These are phyloP conservation scores for Peromyscus melanophrys DNA, from an alignment of 2,797 vertebrate genomes.

Conservation along the genomic window DNA sequence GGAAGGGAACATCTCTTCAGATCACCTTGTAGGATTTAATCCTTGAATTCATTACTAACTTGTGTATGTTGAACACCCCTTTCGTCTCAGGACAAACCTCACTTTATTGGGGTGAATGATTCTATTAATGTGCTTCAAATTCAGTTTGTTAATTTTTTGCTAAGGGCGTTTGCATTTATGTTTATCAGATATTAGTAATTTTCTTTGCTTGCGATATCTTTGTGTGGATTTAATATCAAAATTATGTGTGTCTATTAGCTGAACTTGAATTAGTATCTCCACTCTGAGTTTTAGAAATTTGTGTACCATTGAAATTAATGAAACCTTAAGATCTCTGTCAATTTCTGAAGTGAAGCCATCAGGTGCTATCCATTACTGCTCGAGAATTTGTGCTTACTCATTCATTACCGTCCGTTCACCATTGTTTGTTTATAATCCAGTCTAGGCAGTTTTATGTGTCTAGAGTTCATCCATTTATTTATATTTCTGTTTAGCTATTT, in stretches of 20 bases:
- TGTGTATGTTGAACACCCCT: neutral
- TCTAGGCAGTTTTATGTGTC: neutral
- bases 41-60: neutral
- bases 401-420: neutral
- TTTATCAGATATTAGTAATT: neutral
- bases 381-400: neutral
- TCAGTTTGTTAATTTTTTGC: neutral
- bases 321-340: accelerated
- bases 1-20: neutral
- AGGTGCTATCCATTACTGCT: neutral
- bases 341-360: neutral
- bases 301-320: neutral
- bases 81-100: neutral
- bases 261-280: neutral
- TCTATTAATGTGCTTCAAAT: neutral
- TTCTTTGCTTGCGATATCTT: neutral
- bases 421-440: neutral
- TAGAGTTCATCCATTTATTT: neutral
- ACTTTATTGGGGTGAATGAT: neutral
- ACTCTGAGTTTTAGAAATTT: neutral
- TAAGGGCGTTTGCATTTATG: neutral
- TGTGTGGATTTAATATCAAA: neutral
- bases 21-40: neutral
- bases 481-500: neutral
- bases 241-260: neutral